phyloP scores from a whole-genome alignment of 2,888 invertebrate genomes.

The Electrophaes corylata region DNA sequence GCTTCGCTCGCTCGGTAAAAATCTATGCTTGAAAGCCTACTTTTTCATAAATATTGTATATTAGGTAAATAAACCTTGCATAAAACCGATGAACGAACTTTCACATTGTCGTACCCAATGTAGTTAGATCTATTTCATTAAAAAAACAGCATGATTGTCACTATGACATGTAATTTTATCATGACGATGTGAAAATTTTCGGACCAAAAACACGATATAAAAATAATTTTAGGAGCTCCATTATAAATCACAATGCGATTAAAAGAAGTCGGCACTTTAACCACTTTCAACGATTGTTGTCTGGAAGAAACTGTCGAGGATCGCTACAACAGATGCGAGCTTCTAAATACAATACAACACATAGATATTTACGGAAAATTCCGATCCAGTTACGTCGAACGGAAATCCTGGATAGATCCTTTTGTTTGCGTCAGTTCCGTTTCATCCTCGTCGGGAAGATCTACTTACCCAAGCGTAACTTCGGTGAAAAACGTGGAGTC shows the following conservation, averaged over 20 bases:
- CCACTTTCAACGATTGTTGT: slow-evolving; percentile 5
- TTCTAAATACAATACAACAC: slow-evolving; percentile 54
- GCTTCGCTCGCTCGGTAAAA: too few species aligned
- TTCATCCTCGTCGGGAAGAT: slow-evolving; percentile 41
- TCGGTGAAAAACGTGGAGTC: slow-evolving; percentile 29
- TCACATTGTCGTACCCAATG: too few species aligned
- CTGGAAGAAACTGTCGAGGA: slow-evolving; percentile 35
- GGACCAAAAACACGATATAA: neutral
- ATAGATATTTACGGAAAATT: slow-evolving; percentile 57
- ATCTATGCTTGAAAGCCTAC: too few species aligned
- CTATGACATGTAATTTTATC: neutral
- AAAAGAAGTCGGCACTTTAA: slow-evolving; percentile 22
- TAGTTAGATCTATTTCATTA: too few species aligned
- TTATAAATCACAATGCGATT: slow-evolving; percentile 6
- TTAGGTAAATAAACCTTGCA: too few species aligned
- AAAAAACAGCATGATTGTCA: neutral
- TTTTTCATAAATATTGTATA: too few species aligned
- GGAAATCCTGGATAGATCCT: neutral
- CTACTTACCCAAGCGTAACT: slow-evolving; percentile 2
- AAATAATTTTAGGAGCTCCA: slow-evolving; percentile 7
- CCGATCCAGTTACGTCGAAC: slow-evolving; percentile 39
- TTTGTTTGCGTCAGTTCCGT: slow-evolving; percentile 39
- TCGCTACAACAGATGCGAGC: slow-evolving; percentile 47
- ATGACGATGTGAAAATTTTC: neutral
- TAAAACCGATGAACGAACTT: too few species aligned